Evolutionary conservation across 1,140 invertebrate genomes (phyloP).

Genomic region (Ooceraea biroi): DNA sequence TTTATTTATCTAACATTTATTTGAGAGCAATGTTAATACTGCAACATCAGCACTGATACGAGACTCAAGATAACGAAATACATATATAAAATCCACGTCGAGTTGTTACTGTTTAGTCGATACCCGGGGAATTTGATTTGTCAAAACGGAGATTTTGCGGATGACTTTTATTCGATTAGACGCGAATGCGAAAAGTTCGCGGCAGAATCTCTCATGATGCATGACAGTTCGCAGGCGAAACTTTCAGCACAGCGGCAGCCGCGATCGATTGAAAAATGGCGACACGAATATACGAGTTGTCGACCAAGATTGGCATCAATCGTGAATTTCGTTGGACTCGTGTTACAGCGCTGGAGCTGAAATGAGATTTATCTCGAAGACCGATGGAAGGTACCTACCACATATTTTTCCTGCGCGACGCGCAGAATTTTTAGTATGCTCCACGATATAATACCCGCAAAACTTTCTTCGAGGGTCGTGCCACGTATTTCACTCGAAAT

Average conservation of each 20-base stretch:
- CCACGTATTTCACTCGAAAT: not conserved
- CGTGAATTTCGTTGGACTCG: constrained; percentile 3
- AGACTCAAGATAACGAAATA: too few relatives aligned
- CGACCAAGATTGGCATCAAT: constrained; percentile 26
- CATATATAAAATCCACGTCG: constrained; percentile 4
- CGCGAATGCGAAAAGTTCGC: constrained; percentile 43
- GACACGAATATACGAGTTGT: constrained; percentile 41
- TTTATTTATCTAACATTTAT: constrained; percentile 1
- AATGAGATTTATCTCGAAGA: constrained; percentile 35
- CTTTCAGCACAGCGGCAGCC: not conserved
- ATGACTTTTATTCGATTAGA: constrained; percentile 55
- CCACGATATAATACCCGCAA: not conserved
- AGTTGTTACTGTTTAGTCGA: not conserved
- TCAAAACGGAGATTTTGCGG: constrained; percentile 8
- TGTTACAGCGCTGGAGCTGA: constrained; percentile 15
- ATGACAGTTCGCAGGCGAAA: constrained; percentile 12
- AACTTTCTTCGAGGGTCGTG: not conserved
- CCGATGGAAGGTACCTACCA: not conserved
- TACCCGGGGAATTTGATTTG: constrained; percentile 21
- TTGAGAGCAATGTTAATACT: not conserved
- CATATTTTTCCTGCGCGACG: not conserved
- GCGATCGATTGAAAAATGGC: constrained; percentile 37
- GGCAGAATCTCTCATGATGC: constrained; percentile 20
- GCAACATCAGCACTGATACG: too few relatives aligned
- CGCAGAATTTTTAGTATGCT: not conserved